Evolutionary conservation across 64 coral and sea anemone genomes (phyloP).

Genomic region (Catalaphyllia jardinei): DNA sequence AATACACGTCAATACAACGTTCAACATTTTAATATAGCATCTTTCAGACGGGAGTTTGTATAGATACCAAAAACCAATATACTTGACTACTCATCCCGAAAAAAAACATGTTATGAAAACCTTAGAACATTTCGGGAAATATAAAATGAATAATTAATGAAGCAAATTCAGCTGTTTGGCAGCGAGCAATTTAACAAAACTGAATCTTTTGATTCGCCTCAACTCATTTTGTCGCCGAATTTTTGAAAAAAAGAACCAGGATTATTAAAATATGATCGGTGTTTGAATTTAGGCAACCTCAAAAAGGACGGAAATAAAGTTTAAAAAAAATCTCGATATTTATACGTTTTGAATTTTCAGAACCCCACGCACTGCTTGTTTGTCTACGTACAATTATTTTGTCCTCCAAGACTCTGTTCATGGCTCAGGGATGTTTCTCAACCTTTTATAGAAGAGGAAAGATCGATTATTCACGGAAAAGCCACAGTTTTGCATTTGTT

Average conservation of each 20-base stretch:
- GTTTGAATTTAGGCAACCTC: background rate
- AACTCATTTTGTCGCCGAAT: background rate
- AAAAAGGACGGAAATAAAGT: background rate
- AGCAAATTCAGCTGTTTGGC: background rate
- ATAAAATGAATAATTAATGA: background rate
- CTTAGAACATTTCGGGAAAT: background rate
- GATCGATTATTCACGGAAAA: background rate
- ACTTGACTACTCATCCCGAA: background rate
- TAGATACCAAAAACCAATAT: background rate
- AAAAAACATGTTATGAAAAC: background rate
- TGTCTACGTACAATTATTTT: constrained; percentile 37
- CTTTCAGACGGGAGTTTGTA: background rate
- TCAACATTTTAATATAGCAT: background rate
- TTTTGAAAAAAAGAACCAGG: background rate
- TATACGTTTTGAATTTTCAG: background rate
- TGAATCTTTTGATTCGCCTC: background rate
- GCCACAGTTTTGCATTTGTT: background rate
- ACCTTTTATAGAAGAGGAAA: constrained; percentile 17
- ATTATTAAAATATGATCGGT: background rate
- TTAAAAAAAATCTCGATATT: background rate
- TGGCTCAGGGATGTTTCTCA: background rate
- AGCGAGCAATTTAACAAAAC: background rate
- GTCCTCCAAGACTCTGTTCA: background rate
- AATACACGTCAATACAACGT: background rate
- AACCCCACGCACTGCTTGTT: background rate